Conservation (phyloP, 1,140 invertebrate species). For the Drosophila jambulina region DNA sequence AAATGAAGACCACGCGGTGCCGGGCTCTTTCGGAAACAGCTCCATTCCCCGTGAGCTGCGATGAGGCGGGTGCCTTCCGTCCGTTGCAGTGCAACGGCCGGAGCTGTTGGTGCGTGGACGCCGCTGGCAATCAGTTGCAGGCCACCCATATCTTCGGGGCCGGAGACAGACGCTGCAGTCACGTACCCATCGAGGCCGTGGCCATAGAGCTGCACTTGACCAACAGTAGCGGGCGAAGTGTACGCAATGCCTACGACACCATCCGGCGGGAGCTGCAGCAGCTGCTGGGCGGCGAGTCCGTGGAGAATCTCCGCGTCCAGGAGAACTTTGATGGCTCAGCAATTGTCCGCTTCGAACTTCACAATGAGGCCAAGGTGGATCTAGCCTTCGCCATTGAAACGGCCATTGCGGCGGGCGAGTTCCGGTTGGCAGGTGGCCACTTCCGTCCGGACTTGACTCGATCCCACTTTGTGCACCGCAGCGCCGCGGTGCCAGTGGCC, state of each 20-base stretch:
- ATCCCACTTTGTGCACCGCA: conserved; percentile 77
- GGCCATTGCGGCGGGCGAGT: conserved; percentile 62
- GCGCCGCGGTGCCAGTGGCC: conserved; percentile 47
- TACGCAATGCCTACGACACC: conserved; percentile 77
- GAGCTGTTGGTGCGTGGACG: conserved; percentile 94
- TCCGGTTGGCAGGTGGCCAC: conserved; percentile 68
- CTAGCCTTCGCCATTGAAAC: conserved; percentile 82
- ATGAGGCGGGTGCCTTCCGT: conserved; percentile 89
- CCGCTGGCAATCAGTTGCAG: conserved; percentile 91
- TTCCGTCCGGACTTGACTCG: conserved; percentile 75
- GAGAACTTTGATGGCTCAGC: conserved; percentile 81
- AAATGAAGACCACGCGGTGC: conserved; percentile 87
- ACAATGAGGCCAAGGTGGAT: conserved; percentile 79
- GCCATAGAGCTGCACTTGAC: conserved; percentile 78
- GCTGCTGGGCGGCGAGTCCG: conserved; percentile 63
- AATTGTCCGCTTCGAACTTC: conserved; percentile 77
- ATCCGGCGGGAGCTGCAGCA: conserved; percentile 71
- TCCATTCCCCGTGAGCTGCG: conserved; percentile 87
- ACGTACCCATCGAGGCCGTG: conserved; percentile 79
- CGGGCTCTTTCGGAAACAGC: conserved; percentile 87
- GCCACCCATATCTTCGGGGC: conserved; percentile 88
- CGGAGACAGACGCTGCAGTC: conserved; percentile 74
- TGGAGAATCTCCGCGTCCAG: conserved; percentile 83
- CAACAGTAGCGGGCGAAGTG: conserved; percentile 53
- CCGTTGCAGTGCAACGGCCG: conserved; percentile 90